phyloP scores from a whole-genome alignment of 2,888 invertebrate genomes.

The Dynastes hyllus region DNA sequence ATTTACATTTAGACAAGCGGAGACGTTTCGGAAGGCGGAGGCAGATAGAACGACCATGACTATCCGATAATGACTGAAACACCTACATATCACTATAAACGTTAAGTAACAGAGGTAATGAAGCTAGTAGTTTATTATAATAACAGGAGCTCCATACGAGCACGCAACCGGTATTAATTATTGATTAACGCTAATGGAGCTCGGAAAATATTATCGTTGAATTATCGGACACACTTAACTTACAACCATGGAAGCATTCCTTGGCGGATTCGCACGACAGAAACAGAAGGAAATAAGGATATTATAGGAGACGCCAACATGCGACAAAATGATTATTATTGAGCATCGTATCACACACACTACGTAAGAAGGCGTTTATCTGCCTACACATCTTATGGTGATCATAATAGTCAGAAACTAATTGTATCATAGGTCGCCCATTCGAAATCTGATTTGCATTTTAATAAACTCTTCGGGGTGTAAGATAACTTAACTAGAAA shows the following conservation, averaged over 20 bases:
- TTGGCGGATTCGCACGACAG: slow-evolving; percentile 1
- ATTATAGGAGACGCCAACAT: slow-evolving; percentile 19
- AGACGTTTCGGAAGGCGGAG: neutral
- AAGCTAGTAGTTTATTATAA: slow-evolving; percentile 56
- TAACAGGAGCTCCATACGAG: slow-evolving; percentile 53
- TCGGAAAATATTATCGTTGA: slow-evolving; percentile 54
- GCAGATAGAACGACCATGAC: slow-evolving; percentile 23
- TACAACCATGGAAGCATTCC: slow-evolving; percentile 22
- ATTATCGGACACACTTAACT: slow-evolving; percentile 54
- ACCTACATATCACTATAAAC: slow-evolving; percentile 55
- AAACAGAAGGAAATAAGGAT: slow-evolving; percentile 35
- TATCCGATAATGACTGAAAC: slow-evolving; percentile 49
- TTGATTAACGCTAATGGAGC: slow-evolving; percentile 59
- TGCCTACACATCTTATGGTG: slow-evolving; percentile 28
- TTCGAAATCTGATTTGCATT: slow-evolving; percentile 33
- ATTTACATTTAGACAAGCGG: slow-evolving; percentile 5
- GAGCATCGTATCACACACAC: slow-evolving; percentile 1
- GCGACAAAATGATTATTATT: slow-evolving; percentile 30
- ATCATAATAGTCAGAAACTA: slow-evolving; percentile 14
- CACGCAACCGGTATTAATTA: slow-evolving; percentile 59
- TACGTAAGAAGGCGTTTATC: slow-evolving; percentile 18
- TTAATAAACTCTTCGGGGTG: slow-evolving; percentile 31
- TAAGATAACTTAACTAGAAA: neutral
- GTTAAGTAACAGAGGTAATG: slow-evolving; percentile 52
- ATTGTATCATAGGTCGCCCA: slow-evolving; percentile 9